Evolutionary conservation across 2,888 invertebrate genomes (phyloP), one percentile per base, ranked within the genome.

Genomic region (Trissolcus japonicus): DNA sequence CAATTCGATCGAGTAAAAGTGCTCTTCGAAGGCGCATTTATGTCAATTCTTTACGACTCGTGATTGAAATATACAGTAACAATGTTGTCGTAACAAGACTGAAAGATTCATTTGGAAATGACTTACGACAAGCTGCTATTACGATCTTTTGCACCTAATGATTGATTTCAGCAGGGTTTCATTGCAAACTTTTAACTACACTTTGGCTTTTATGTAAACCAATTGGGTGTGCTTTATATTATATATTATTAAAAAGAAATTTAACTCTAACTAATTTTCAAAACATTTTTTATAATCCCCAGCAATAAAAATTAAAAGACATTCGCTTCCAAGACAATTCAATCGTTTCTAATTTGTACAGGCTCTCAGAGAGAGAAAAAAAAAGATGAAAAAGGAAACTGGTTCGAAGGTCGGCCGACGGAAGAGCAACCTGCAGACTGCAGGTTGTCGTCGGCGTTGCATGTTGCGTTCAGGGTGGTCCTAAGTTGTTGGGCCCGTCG

Each of bases 391-490:
- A 25, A 14, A 43, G 16, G 21, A 21, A 17, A 59, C 7, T 46
- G 19, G 35, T 16, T 6, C 57, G 57, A 71, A 62, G 50, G 48
- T 57, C 43, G n/a, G 2, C n/a, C 14, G 48, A 16, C 16, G 16
- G 9, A 48, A 16, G 14, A 48, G 14, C 16, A 16, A 16, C 14
- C n/a, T 43, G 14, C 48, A 48, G 48, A 16, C 14, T 76, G 77
- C 81, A 81, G 80, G 79, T 82, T 79, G 80, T 66, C 59, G 59
- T 48, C 69, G 79, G 81, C 80, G 79, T 65, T 63, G 65, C 68
- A 72, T 72, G 80, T 79, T 68, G 66, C 63, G 69, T 71, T 80
- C 86, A 82, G 86, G 87, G 87, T 87, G 87, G 87, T 87, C 87
- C 78, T 82, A 79, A 60, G 65, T 76, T 82, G 82, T 78, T 80